Evolutionary conservation across 2,888 invertebrate species (phyloP), one percentile per base, ranked within the genome.

Genomic region (Drosophila buzzatii): DNA sequence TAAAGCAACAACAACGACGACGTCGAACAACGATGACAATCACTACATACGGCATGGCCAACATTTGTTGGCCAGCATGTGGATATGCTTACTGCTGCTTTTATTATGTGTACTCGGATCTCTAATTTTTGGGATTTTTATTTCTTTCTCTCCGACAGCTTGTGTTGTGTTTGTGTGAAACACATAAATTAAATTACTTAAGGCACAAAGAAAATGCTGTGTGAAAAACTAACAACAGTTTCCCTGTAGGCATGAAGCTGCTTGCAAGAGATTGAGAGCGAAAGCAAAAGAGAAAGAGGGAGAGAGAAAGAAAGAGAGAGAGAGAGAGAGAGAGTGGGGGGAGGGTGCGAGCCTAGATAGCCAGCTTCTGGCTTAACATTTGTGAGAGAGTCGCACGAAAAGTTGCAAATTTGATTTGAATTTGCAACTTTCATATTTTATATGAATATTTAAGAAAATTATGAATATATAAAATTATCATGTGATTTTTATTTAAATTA

Each of bases 171-270:
- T 37, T 59, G 41, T 42, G 27, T 55, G 56, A 27, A 60, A 44
- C 51, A 61, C 66, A 74, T 87, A 81, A 81, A 82, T 82, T 84
- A 84, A 87, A 87, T 84, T 87, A 86, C 70, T 69, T 65, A 69
- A 73, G 70, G 65, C 78, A 65, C 65, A 74, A 55, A 72, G 67
- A 59, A 70, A 72, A 70, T 58, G 64, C 59, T 56, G 73, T 47
- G 47, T 47, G 62, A 60, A 35, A 64, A 73, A 68, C 70, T 70
- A 69, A 64, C 73, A 68, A 76, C 66, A 68, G 69, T 61, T 70
- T 61, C 66, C 70, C 72, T 58, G 49, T 39, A 56, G 56, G 49
- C 80, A 72, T 71, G 18, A 12, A 10, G 69, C 65, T 62, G 63
- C 67, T 70, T 71, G 53, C 59, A 47, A 33, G 10, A 3, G 18